Evolutionary conservation across 2,888 invertebrate genomes (phyloP).

Genomic region (Cotesia congregata): DNA sequence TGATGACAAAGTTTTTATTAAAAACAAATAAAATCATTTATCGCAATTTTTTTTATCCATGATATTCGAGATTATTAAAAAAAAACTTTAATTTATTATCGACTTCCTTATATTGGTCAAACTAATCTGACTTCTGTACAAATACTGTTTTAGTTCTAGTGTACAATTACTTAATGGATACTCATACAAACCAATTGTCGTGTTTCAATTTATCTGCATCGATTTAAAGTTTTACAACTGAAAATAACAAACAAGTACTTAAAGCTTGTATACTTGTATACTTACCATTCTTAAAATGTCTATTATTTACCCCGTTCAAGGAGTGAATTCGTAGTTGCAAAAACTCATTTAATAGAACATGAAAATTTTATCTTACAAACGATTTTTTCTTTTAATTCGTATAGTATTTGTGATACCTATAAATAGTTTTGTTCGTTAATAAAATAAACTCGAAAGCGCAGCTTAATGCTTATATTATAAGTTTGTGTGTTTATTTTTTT

Average conservation of each 20-base stretch:
- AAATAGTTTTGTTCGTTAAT: neutral
- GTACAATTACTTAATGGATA: slow-evolving; percentile 15
- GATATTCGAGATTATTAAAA: too few relatives aligned
- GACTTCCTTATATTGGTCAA: too few relatives aligned
- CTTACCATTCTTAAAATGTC: slow-evolving; percentile 12
- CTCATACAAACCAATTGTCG: slow-evolving; percentile 23
- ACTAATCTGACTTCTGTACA: too few relatives aligned
- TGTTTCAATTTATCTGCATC: slow-evolving; percentile 25
- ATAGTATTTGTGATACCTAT: neutral
- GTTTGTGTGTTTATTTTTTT: slow-evolving; percentile 29
- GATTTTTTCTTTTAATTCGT: neutral
- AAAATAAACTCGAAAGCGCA: neutral
- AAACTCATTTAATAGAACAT: neutral
- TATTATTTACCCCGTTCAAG: slow-evolving; percentile 4
- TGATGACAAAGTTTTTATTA: too few relatives aligned
- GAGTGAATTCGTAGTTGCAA: neutral
- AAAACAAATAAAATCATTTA: too few relatives aligned
- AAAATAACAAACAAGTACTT: slow-evolving; percentile 13
- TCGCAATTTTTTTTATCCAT: too few relatives aligned
- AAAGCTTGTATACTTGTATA: slow-evolving; percentile 8
- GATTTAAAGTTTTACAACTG: slow-evolving; percentile 18
- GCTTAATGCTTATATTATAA: slow-evolving; percentile 11
- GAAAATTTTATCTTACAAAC: neutral
- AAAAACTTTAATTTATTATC: too few relatives aligned
- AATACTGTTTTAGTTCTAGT: slow-evolving; percentile 1